Evolutionary conservation across 1,140 invertebrate genomes (phyloP).

Genomic region (Propsilocerus akamusi): DNA sequence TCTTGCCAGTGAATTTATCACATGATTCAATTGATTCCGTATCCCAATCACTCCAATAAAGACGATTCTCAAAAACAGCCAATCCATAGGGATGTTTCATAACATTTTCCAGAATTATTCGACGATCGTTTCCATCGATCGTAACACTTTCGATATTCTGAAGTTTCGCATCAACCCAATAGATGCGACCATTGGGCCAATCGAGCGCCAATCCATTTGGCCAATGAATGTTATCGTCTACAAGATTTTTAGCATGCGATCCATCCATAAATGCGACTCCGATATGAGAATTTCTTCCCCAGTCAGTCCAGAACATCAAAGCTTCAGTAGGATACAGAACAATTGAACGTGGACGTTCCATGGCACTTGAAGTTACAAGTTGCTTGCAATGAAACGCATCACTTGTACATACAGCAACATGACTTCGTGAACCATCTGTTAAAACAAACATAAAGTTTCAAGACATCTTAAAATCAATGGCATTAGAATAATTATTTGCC

Average conservation of each 20-base stretch:
- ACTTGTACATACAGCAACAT: constrained; percentile 52
- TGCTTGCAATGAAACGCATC: constrained; percentile 41
- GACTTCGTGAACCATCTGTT: constrained; percentile 46
- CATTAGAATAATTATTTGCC: too few species aligned
- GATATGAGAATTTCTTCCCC: constrained; percentile 53
- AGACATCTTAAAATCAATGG: too few species aligned
- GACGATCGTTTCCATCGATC: constrained; percentile 51
- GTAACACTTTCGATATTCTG: constrained; percentile 54
- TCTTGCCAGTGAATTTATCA: constrained; percentile 45
- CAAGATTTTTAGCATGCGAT: constrained; percentile 27
- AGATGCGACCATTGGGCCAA: constrained; percentile 53
- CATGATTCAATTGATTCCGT: constrained; percentile 41
- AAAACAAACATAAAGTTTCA: constrained; percentile 45
- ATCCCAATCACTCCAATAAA: constrained; percentile 76
- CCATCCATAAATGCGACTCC: constrained; percentile 76
- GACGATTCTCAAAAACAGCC: constrained; percentile 64
- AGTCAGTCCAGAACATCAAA: constrained; percentile 75
- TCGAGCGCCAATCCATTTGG: constrained; percentile 83
- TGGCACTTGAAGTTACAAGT: constrained; percentile 31
- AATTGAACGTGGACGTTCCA: constrained; percentile 39
- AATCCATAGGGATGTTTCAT: constrained; percentile 63
- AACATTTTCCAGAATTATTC: constrained; percentile 32
- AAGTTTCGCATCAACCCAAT: constrained; percentile 61
- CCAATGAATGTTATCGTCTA: constrained; percentile 49
- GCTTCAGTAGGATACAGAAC: constrained; percentile 39